Evolutionary conservation across 2,113 vertebrate species (phyloP).

Genomic region (Mugil cephalus): DNA sequence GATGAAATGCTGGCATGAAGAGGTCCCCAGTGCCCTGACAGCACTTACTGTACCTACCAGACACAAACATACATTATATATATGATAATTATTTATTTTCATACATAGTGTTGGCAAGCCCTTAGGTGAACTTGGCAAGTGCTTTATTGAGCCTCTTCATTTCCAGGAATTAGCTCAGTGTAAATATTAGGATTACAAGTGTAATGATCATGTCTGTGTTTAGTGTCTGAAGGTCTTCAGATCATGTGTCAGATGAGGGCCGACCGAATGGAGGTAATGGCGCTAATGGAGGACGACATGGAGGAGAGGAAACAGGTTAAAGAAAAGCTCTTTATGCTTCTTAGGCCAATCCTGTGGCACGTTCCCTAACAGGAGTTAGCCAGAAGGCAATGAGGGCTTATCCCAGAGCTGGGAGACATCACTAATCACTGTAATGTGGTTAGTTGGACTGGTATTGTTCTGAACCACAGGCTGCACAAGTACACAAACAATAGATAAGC

Average conservation of each 20-base stretch:
- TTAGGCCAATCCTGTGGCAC: conserved; percentile 70
- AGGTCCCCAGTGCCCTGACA: no score
- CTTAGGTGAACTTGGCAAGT: no score
- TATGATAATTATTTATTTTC: no score
- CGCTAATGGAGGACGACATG: conserved; percentile 6
- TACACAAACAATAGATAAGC: no score
- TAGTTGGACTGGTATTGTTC: conserved; percentile 33
- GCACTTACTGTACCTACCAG: no score
- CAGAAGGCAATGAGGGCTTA: conserved; percentile 39
- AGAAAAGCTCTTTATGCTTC: conserved; percentile 71
- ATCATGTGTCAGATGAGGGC: conserved; percentile 18
- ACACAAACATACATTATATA: no score
- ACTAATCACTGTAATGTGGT: conserved; percentile 62
- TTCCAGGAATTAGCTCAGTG: no score
- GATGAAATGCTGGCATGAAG: no score
- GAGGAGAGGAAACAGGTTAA: conserved; percentile 45
- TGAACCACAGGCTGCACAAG: conserved; percentile 12
- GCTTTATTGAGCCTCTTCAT: no score
- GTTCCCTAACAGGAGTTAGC: conserved; percentile 50
- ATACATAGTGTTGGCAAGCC: no score
- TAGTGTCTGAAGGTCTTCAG: neutral
- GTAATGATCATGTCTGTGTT: neutral
- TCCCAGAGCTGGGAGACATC: conserved; percentile 34
- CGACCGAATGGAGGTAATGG: conserved; percentile 8
- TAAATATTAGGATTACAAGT: no score